Evolutionary conservation across 2,888 invertebrate species (phyloP).

Genomic region (Frankliniella intonsa): DNA sequence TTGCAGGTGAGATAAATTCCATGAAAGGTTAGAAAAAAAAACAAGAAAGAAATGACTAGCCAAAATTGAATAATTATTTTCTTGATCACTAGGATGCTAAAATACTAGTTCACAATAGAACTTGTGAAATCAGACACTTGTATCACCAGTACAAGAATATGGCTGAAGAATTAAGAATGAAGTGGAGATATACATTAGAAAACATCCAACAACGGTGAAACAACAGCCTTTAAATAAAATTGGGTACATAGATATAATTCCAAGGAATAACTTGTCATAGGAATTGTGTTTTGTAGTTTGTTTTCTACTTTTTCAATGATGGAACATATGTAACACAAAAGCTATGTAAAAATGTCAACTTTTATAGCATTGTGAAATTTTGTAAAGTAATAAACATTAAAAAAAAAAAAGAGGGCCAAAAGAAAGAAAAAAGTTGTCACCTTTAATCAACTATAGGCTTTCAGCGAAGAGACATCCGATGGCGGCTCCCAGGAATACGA

Average conservation of each 20-base stretch:
- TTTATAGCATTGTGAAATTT: background rate
- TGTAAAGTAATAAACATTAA: background rate
- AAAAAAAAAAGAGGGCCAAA: background rate
- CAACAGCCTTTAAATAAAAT: no score
- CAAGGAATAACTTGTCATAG: no score
- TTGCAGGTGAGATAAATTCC: background rate
- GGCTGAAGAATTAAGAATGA: background rate
- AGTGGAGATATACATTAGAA: background rate
- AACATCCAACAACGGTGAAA: background rate
- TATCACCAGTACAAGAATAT: background rate
- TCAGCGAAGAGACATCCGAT: conserved; percentile 4
- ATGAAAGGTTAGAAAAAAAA: background rate
- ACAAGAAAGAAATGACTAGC: background rate
- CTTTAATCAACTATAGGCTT: no score
- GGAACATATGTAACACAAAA: background rate
- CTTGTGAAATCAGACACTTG: background rate
- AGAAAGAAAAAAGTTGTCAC: no score
- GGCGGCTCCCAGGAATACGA: conserved; percentile 46
- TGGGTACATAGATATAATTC: no score
- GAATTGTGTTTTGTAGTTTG: background rate
- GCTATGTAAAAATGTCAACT: no score
- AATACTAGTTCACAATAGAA: background rate
- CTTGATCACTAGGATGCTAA: background rate
- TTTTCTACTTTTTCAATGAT: background rate
- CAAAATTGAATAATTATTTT: no score